These are phyloP conservation scores for Taurulus bubalis DNA, from an alignment of 2,113 vertebrate genomes.

Conservation along the genomic window DNA sequence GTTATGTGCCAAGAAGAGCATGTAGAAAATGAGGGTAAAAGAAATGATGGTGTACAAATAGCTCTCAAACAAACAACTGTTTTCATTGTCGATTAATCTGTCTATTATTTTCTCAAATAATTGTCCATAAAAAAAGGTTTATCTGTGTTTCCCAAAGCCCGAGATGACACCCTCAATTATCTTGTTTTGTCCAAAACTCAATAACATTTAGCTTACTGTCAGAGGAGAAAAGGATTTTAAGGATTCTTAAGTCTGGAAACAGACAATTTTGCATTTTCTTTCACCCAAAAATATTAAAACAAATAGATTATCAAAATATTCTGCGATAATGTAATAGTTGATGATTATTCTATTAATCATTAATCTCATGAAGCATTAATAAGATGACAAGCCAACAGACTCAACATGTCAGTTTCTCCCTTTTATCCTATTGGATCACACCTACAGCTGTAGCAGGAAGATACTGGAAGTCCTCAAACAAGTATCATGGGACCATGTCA, in stretches of 20 bases:
- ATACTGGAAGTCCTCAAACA: slow-evolving; percentile 41
- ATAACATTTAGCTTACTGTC: background rate
- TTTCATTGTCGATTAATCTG: background rate
- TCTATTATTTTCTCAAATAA: no score
- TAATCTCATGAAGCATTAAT: slow-evolving; percentile 4
- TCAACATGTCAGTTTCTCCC: slow-evolving; percentile 23
- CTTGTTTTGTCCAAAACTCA: background rate
- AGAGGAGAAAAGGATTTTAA: background rate
- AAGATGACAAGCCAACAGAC: slow-evolving; percentile 28
- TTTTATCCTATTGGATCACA: slow-evolving; percentile 41
- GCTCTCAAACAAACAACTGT: background rate
- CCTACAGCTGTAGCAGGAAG: slow-evolving; percentile 27
- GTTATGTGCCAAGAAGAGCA: slow-evolving; percentile 51
- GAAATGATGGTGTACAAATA: background rate
- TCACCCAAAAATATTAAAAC: background rate
- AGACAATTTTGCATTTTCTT: background rate
- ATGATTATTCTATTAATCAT: background rate
- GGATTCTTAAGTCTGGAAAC: background rate
- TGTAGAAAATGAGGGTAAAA: slow-evolving; percentile 15
- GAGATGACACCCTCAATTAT: background rate
- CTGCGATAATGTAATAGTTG: background rate
- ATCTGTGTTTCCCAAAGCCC: background rate
- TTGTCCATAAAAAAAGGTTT: background rate
- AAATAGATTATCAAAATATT: background rate
- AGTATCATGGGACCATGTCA: slow-evolving; percentile 46